Base-by-base conservation (phyloP, 1,140 invertebrate species). In the Bombus waltoni region DNA sequence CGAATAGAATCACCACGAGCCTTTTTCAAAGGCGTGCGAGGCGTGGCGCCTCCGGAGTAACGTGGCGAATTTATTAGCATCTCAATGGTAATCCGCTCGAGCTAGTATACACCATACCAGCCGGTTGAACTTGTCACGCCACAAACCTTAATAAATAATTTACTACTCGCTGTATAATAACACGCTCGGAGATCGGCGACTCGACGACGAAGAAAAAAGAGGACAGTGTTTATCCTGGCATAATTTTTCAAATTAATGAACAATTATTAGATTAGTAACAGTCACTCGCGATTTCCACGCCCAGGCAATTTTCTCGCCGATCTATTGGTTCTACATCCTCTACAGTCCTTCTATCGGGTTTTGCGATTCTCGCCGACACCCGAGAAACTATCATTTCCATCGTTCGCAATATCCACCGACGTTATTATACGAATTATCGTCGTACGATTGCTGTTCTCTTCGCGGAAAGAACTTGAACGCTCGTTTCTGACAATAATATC, bases 21-120 rank as follows among this genome's bases (percentile, higher is more conserved):
- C 59, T n/a, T 65, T 65, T 65, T 32, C 62, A 65, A n/a, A 32
- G 15, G n/a, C 28, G 28, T 13, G 38, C 87, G 88, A 87, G 88
- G 80, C 73, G 76, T 83, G 84, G 84, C 75, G 73, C 47, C 35
- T 13, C 9, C 10, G 40, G 38, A 59, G 44, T 9, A 42, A 25
- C 44, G 28, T 10, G 42, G 40, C 11, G 65, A 89, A 89, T 89
- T 89, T 89, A 89, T 89, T 84, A 89, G 80, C 85, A 87, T 89
- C 77, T 89, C 76, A 87, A 80, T 89, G 79, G 44, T 86, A 89
- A 86, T 82, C 59, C 72, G 57, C 18, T 66, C 57, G 83, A 72
- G 62, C 57, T 76, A 71, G 47, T 57, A 66, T 44, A 57, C 59
- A 66, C 66, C 38, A 73, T 66, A 66, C 66, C 38, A 73, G 42